Percentiles rank a stretch among this genome's conserved stretches.
phyloP scores from a whole-genome alignment of 1,140 invertebrate species.

The Drosophila pandora region DNA sequence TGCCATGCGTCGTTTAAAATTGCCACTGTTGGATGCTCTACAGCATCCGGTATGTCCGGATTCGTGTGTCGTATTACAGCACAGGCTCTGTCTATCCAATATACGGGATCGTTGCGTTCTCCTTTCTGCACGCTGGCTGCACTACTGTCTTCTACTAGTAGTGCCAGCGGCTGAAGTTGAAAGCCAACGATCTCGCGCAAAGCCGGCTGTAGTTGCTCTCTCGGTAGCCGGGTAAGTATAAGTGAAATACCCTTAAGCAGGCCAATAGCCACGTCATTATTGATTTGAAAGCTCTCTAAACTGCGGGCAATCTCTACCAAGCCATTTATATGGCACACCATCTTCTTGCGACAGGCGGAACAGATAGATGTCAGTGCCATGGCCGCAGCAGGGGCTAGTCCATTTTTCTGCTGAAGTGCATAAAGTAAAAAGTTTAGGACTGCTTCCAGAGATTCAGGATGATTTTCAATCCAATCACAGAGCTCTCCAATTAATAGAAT shows the following conservation, averaged over 20 bases:
- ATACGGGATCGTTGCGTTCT: conserved; percentile 90
- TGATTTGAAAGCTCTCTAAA: conserved; percentile 91
- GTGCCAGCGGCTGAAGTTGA: conserved; percentile 89
- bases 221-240: conserved; percentile 87
- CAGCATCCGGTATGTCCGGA: conserved; percentile 85
- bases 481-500: conserved; percentile 95
- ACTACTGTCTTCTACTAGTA: conserved; percentile 83
- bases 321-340: conserved; percentile 91
- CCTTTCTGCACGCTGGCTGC: conserved; percentile 78
- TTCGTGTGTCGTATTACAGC: conserved; percentile 94
- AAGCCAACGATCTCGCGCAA: conserved; percentile 92
- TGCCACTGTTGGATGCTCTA: conserved; percentile 91
- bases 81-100: conserved; percentile 96
- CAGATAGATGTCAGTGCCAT: conserved; percentile 88
- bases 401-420: conserved; percentile 89
- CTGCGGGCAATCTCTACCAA: conserved; percentile 92
- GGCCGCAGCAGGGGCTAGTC: conserved; percentile 91
- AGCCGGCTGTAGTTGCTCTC: conserved; percentile 87
- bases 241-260: conserved; percentile 91
- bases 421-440: conserved; percentile 91
- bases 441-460: conserved; percentile 91
- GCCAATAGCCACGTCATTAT: conserved; percentile 91
- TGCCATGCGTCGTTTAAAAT: conserved; percentile 95
- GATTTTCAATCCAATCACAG: conserved; percentile 97
- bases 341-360: conserved; percentile 90